A percentile compares a stretch with the other conserved stretches of the same genome.
These are phyloP conservation scores for Netelia melanura DNA, from an alignment of 2,888 invertebrate genomes.

Conservation along the genomic window DNA sequence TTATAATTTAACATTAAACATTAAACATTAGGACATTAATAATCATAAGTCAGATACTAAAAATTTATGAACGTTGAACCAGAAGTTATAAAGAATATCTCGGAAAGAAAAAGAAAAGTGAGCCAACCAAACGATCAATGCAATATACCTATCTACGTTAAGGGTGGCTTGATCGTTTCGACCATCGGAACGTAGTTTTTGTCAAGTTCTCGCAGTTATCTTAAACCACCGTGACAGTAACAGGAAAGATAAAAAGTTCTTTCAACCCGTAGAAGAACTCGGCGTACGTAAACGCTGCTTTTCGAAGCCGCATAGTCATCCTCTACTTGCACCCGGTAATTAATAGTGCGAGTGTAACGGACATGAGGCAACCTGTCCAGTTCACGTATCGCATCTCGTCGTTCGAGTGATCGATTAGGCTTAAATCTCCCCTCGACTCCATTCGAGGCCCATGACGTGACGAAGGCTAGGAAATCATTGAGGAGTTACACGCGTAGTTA, in stretches of 20 bases:
- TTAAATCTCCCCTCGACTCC: conserved; percentile 49
- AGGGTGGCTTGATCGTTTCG: neutral
- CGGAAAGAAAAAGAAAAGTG: neutral
- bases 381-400: conserved; percentile 70
- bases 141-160: neutral
- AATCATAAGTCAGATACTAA: no score
- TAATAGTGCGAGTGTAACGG: conserved; percentile 76
- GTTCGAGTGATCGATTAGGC: conserved; percentile 75
- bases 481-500: conserved; percentile 30
- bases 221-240: neutral
- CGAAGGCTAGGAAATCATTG: conserved; percentile 66
- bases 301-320: conserved; percentile 54
- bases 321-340: conserved; percentile 71
- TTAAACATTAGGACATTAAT: no score
- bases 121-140: neutral
- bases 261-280: neutral
- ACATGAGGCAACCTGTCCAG: conserved; percentile 70
- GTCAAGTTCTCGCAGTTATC: neutral
- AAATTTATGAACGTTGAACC: neutral
- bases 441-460: conserved; percentile 69
- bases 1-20: no score
- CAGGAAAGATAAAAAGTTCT: conserved; percentile 15
- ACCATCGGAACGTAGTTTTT: neutral
- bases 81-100: neutral
- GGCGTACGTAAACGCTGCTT: conserved; percentile 9